Percentiles rank a stretch among this genome's conserved stretches.
These are phyloP conservation scores for Columba livia DNA, from an alignment of 2,113 vertebrate species.

Conservation along the genomic window DNA sequence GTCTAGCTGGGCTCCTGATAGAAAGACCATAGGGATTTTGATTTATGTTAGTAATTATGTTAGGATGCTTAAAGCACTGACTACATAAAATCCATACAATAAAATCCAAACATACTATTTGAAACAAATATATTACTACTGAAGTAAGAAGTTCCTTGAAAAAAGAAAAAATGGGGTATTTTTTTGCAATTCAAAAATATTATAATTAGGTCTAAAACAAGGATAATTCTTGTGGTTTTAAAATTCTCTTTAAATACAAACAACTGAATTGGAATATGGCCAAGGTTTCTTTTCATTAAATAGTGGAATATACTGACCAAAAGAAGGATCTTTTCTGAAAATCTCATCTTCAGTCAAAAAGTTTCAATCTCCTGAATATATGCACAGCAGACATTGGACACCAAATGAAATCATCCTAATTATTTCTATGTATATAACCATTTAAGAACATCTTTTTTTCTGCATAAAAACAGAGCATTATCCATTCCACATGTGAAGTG, in stretches of 20 bases:
- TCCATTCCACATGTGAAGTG: not conserved
- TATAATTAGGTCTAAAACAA: not conserved
- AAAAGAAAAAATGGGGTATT: not conserved
- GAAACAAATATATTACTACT: not conserved
- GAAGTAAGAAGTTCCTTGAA: not conserved
- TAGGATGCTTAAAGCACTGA: not conserved
- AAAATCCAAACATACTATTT: not conserved
- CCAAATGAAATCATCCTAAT: not conserved
- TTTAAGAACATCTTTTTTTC: not conserved
- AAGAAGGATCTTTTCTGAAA: not conserved
- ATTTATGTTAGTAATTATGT: not conserved
- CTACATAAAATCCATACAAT: not conserved
- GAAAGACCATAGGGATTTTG: not conserved
- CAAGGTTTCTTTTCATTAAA: not conserved
- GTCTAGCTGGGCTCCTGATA: not conserved
- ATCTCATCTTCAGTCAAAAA: not conserved
- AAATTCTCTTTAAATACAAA: not conserved
- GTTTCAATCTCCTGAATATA: not conserved
- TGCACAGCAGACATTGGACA: not conserved
- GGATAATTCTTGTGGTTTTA: not conserved
- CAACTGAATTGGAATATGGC: not conserved
- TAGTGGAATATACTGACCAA: not conserved
- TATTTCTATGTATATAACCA: not conserved
- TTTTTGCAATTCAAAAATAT: not conserved
- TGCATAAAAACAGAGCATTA: not conserved